Conservation (phyloP, 2,113 vertebrate species). For the Turdus rufiventris region DNA sequence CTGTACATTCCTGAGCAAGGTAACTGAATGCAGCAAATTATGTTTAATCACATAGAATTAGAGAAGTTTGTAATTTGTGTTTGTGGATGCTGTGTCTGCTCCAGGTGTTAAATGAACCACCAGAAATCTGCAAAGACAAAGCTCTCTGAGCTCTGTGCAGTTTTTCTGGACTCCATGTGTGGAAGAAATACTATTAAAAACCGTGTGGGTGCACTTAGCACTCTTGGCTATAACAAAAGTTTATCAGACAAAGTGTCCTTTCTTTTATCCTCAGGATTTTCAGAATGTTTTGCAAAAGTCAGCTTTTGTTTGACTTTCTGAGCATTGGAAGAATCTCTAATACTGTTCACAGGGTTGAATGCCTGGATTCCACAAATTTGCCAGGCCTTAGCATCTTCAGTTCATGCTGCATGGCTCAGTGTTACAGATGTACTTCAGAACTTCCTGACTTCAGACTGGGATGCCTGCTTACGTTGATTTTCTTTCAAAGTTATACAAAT, state of each 20-base stretch:
- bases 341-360: not conserved
- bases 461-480: not conserved
- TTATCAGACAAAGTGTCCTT: not conserved
- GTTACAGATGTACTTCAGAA: not conserved
- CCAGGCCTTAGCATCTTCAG: not conserved
- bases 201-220: not conserved
- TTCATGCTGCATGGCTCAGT: not conserved
- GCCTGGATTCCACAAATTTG: not conserved
- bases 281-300: slow-evolving; percentile 10
- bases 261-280: not conserved
- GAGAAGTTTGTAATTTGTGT: not conserved
- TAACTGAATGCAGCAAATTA: not conserved
- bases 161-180: not conserved
- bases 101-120: not conserved
- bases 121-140: not conserved
- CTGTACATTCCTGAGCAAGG: not conserved
- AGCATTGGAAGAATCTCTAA: not conserved
- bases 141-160: not conserved
- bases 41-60: not conserved
- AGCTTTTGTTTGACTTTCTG: not conserved
- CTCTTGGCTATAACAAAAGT: not conserved
- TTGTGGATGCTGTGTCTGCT: not conserved
- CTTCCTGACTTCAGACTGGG: not conserved
- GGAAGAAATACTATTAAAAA: not conserved
- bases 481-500: not conserved